Conservation (phyloP, 2,113 vertebrate species). For the Eulemur rufifrons region DNA sequence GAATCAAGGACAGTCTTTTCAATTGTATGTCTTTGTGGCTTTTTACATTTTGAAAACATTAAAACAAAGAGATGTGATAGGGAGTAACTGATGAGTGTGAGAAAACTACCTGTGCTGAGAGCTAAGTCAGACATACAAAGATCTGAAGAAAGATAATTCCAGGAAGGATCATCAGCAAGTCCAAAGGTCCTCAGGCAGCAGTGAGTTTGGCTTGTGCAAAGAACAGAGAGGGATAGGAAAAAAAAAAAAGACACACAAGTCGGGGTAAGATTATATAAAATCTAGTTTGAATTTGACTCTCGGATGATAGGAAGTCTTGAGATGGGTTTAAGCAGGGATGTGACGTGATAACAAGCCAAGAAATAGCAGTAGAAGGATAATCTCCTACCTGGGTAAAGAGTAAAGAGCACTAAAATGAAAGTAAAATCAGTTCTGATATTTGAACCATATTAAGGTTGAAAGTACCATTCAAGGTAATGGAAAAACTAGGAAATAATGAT, state of each 20-base stretch:
- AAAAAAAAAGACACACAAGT: not conserved
- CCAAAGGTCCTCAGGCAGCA: not conserved
- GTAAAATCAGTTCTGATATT: not conserved
- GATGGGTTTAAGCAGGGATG: not conserved
- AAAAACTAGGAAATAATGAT: not conserved
- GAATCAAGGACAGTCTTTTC: not conserved
- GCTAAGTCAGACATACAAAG: not conserved
- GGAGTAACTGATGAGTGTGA: not conserved
- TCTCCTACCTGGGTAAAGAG: not conserved
- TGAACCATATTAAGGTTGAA: constrained; percentile 10
- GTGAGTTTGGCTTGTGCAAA: not conserved
- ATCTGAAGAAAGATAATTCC: not conserved
- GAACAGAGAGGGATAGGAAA: not conserved
- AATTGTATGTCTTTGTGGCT: not conserved
- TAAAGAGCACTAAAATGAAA: not conserved
- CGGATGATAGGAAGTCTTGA: not conserved
- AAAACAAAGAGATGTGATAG: not conserved
- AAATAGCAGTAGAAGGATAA: not conserved
- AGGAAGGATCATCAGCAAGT: not conserved
- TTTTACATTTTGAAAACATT: not conserved
- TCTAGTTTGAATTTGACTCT: not conserved
- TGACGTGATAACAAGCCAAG: not conserved
- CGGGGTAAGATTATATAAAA: not conserved
- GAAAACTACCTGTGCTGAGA: not conserved
- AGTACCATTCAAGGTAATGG: not conserved